Conservation (phyloP, 2,113 vertebrate species). For the Nothocercus nigrocapillus region DNA sequence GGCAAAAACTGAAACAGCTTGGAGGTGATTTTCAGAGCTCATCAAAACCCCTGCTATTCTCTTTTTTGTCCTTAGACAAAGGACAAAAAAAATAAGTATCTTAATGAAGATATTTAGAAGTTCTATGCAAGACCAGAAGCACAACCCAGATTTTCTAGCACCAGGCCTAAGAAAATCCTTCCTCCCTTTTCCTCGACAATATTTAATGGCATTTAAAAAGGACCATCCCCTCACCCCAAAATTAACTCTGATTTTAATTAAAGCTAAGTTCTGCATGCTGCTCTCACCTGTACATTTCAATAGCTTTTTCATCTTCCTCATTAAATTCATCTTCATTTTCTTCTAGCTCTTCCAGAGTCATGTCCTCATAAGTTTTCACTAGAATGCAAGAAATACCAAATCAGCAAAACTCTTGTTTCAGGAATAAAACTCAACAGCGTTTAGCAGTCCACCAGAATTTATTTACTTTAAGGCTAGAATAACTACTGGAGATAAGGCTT, state of each 20-base stretch:
- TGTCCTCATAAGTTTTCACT: conserved; percentile 96
- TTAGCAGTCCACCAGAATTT: not conserved
- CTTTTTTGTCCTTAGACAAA: not conserved
- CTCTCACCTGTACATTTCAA: conserved; percentile 95
- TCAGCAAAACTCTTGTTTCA: not conserved
- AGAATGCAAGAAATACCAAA: conserved; percentile 6
- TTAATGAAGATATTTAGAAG: not conserved
- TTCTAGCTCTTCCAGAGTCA: conserved; percentile 94
- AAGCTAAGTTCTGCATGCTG: not conserved
- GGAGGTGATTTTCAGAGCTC: not conserved
- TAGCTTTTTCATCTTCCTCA: conserved; percentile 93
- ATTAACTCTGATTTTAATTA: not conserved
- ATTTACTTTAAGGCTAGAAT: not conserved
- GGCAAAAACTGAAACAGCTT: not conserved
- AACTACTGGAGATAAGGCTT: fast-evolving
- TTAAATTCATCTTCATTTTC: conserved; percentile 96
- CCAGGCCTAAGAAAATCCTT: not conserved
- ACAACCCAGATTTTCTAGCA: not conserved
- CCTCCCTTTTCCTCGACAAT: not conserved
- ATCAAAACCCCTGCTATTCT: not conserved
- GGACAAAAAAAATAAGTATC: not conserved
- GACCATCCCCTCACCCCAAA: too few relatives aligned
- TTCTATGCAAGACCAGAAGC: not conserved
- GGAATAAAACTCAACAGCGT: not conserved
- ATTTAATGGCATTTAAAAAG: not conserved